Conservation (phyloP, 64 coral and sea anemone species). For the Astreopora myriophthalma region DNA sequence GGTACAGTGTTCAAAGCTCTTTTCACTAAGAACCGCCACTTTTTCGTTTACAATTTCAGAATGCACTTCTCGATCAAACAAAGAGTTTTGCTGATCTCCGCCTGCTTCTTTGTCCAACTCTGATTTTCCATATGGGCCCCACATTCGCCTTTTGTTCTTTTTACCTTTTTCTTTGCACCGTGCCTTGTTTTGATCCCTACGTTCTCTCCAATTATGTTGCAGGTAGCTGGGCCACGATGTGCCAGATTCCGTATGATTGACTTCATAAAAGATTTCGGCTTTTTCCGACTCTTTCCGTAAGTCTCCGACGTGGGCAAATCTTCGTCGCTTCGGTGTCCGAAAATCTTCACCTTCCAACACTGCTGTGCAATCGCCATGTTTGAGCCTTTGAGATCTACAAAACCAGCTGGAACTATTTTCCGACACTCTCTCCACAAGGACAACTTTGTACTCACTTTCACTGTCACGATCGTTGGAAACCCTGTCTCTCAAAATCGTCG, state of each 20-base stretch:
- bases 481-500: conserved; percentile 36
- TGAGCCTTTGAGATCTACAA: not conserved
- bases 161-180: conserved; percentile 31
- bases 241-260: not conserved
- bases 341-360: conserved; percentile 15
- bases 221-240: conserved; percentile 35
- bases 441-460: conserved; percentile 19
- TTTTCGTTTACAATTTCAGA: not conserved
- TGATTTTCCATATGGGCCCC: conserved; percentile 8
- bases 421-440: conserved; percentile 53
- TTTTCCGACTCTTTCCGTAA: not conserved
- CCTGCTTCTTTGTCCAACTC: not conserved
- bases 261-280: conserved; percentile 60
- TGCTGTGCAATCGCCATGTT: conserved; percentile 29
- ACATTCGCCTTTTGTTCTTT: conserved; percentile 35
- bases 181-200: not conserved
- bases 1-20: not conserved
- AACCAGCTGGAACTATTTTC: not conserved
- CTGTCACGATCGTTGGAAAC: not conserved
- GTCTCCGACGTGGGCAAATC: conserved; percentile 61
- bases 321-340: conserved; percentile 56
- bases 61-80: not conserved
- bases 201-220: conserved; percentile 27
- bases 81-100: not conserved
- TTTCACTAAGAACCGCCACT: not conserved